These are phyloP conservation scores for Zosterops hypoxanthus DNA, from an alignment of 2,113 vertebrate genomes.

Conservation along the genomic window DNA sequence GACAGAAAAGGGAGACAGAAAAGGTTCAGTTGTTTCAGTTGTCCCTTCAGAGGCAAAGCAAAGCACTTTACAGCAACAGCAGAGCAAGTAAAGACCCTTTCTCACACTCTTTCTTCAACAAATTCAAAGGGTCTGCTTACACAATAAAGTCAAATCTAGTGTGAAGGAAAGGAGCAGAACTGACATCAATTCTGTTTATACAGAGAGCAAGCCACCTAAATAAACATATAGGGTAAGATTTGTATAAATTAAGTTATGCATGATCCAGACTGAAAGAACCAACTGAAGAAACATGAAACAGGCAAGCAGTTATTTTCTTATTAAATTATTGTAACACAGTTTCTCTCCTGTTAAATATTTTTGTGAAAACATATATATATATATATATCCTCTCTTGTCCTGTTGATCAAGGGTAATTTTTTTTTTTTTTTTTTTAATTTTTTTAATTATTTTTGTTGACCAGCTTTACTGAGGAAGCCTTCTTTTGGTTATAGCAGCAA, in stretches of 20 bases:
- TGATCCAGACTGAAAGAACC: background rate
- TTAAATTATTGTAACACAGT: background rate
- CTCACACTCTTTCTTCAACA: background rate
- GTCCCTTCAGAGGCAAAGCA: background rate
- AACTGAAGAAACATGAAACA: background rate
- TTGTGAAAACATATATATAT: background rate
- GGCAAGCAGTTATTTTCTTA: background rate
- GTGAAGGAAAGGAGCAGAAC: background rate
- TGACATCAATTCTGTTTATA: background rate
- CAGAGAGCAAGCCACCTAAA: background rate
- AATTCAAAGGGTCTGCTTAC: background rate
- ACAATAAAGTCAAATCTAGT: background rate
- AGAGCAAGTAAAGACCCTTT: background rate
- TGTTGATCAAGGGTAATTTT: background rate
- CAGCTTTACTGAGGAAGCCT: constrained; percentile 25
- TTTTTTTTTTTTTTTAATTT: too few species aligned
- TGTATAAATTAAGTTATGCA: background rate
- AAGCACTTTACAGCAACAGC: background rate
- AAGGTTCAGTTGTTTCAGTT: background rate
- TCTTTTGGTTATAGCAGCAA: constrained; percentile 27
- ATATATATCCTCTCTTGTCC: background rate
- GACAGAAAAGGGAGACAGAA: background rate
- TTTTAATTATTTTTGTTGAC: background rate
- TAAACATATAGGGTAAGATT: background rate
- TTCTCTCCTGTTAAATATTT: background rate